These are phyloP conservation scores for Stenoptilia bipunctidactyla DNA, from an alignment of 2,888 invertebrate species.

Conservation along the genomic window DNA sequence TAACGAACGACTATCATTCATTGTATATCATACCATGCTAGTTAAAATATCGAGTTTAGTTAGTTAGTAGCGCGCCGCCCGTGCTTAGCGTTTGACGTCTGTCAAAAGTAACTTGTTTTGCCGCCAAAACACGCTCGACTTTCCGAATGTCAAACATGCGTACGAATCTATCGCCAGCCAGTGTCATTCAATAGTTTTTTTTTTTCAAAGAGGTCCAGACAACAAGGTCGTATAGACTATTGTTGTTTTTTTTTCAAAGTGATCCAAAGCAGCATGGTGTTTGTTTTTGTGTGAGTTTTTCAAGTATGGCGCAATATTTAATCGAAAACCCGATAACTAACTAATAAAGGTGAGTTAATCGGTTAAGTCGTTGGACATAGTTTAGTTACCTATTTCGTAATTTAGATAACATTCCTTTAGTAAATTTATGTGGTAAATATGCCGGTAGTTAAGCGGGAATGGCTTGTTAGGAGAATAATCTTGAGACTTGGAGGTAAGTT, in stretches of 20 bases:
- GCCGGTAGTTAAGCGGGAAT: too few species aligned
- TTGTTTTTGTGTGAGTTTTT: conserved; percentile 5
- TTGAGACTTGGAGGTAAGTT: too few species aligned
- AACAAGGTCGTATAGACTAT: too few species aligned
- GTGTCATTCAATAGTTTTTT: too few species aligned
- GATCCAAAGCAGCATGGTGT: conserved; percentile 7
- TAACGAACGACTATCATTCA: too few species aligned
- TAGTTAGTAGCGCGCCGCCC: conserved; percentile 39
- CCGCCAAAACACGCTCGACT: conserved; percentile 33
- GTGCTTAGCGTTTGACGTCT: conserved; percentile 29
- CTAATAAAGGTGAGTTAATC: conserved; percentile 29
- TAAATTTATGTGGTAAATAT: background rate
- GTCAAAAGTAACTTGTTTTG: conserved; percentile 27
- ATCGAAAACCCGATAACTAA: conserved; percentile 8
- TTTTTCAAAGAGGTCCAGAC: too few species aligned
- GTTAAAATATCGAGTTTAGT: too few species aligned
- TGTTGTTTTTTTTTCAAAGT: background rate
- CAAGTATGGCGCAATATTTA: conserved; percentile 13
- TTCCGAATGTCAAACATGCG: background rate
- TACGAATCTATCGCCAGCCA: too few species aligned
- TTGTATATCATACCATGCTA: too few species aligned
- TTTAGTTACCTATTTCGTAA: conserved; percentile 15
- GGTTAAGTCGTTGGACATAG: conserved; percentile 19
- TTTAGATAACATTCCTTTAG: conserved; percentile 25
- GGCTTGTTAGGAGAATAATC: too few species aligned